Conservation (phyloP, 2,797 vertebrate genomes). For the Sitta carolinensis region DNA sequence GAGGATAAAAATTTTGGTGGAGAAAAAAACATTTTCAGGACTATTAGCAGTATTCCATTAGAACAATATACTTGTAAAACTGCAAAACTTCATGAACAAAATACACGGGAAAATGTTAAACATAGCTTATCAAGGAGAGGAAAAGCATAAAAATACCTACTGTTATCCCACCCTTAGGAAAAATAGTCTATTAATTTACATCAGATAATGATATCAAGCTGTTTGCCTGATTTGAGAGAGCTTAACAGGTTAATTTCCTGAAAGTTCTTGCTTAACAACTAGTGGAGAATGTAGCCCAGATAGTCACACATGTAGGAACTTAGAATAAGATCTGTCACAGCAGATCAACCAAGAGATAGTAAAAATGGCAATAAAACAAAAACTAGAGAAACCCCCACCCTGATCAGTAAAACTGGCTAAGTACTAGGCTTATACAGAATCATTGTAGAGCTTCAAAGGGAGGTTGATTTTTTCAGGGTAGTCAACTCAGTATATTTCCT, state of each 20-base stretch:
- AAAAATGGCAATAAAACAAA: not conserved
- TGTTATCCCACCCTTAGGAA: not conserved
- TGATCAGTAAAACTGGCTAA: not conserved
- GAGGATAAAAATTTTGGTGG: not conserved
- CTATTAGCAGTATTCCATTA: not conserved
- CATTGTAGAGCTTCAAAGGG: not conserved
- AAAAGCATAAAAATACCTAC: not conserved
- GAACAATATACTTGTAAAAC: not conserved
- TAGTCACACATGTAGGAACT: not conserved
- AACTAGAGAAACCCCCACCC: not conserved
- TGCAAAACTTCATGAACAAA: not conserved
- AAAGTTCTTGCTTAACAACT: not conserved
- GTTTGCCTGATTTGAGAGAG: not conserved
- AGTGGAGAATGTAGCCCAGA: not conserved
- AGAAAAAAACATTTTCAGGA: not conserved
- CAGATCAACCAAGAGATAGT: not conserved
- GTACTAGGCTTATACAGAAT: not conserved
- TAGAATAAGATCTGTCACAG: not conserved
- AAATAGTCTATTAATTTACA: not conserved
- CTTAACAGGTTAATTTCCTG: not conserved
- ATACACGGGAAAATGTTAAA: not conserved
- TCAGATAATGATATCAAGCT: not conserved
- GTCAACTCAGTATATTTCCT: not conserved
- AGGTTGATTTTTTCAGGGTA: not conserved
- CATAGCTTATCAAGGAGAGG: not conserved